Evolutionary conservation across 2,797 vertebrate genomes (phyloP).

Genomic region (Betta splendens): DNA sequence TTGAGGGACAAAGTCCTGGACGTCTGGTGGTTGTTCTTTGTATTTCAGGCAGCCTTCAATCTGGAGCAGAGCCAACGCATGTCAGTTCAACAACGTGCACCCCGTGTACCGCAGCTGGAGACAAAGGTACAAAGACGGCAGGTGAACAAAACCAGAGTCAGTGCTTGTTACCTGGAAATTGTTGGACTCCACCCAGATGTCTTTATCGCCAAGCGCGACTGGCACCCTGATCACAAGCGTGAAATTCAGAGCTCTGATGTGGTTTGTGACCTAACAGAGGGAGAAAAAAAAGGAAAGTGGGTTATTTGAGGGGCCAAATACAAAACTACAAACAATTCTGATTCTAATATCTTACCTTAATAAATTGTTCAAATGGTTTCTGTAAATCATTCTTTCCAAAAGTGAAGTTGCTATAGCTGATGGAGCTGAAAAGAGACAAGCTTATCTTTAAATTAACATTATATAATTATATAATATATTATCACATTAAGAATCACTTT

Average conservation of each 20-base stretch:
- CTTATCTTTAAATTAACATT: neutral
- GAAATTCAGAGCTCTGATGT: conserved; percentile 67
- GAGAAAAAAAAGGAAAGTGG: neutral
- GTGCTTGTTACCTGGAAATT: conserved; percentile 59
- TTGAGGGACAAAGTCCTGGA: conserved; percentile 49
- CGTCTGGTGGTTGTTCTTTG: conserved; percentile 27
- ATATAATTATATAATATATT: neutral
- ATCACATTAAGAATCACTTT: neutral
- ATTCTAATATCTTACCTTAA: conserved; percentile 73
- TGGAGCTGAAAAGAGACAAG: conserved; percentile 62
- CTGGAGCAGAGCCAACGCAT: conserved; percentile 43
- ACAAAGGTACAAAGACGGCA: neutral
- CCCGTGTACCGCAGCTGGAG: neutral
- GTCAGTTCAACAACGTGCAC: conserved; percentile 1
- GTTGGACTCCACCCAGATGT: conserved; percentile 71
- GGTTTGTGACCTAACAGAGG: conserved; percentile 81
- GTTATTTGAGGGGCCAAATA: neutral
- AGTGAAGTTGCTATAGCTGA: conserved; percentile 83
- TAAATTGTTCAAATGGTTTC: conserved; percentile 73
- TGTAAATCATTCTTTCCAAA: conserved; percentile 59
- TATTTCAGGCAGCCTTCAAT: conserved; percentile 63
- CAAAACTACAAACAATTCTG: neutral
- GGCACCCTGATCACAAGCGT: conserved; percentile 83
- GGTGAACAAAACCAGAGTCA: neutral
- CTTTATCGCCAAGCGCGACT: conserved; percentile 68